Base-by-base conservation (phyloP, 2,888 invertebrate genomes). In the Mellilla xanthometata region DNA sequence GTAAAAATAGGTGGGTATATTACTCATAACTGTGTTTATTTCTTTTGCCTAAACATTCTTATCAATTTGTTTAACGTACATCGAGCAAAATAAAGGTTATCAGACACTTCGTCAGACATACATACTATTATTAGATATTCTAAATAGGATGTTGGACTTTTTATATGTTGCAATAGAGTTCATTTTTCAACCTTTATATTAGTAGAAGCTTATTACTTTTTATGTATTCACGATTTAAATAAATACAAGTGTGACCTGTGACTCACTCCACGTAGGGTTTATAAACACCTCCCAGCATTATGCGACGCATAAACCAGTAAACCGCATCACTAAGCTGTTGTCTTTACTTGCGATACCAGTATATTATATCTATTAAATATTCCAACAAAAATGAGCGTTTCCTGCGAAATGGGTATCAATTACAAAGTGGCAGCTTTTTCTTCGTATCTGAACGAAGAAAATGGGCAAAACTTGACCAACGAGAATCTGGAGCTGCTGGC, bases 401-500 rank as follows among this genome's bases (percentile, higher is more conserved):
- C 39, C 39, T 53, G 58, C 38, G 52, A 58, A 35, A 46, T 34
- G 39, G 56, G 53, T 43, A 41, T 40, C 10, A 52, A 51, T 38
- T 41, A 35, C 15, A 53, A 58, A 58, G 56, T 59, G 45, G 50
- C 51, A 13, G 55, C 58, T 9, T 56, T 64, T 32, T 35, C 56
- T 2, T 31, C 28, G 15, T 50, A 46, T 31, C 28, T 58, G 11
- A 46, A 55, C 33, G 41, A 56, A 12, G 51, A 50, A 23, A 48
- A 40, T 3, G 33, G 33, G 28, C 35, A 44, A 12, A 51, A 47
- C 13, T 28, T 57, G n/a, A 46, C 51, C 1, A 40, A 42, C 12
- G 55, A 65, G 46, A 65, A 68, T 46, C 36, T 60, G 30, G 54
- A 63, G 12, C 12, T 72, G 9, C 38, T 72, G 8, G 53, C 52